Evolutionary conservation across 2,888 invertebrate genomes (phyloP), one percentile per base, ranked within the genome.

Genomic region (Caenorhabditis sulstoni): DNA sequence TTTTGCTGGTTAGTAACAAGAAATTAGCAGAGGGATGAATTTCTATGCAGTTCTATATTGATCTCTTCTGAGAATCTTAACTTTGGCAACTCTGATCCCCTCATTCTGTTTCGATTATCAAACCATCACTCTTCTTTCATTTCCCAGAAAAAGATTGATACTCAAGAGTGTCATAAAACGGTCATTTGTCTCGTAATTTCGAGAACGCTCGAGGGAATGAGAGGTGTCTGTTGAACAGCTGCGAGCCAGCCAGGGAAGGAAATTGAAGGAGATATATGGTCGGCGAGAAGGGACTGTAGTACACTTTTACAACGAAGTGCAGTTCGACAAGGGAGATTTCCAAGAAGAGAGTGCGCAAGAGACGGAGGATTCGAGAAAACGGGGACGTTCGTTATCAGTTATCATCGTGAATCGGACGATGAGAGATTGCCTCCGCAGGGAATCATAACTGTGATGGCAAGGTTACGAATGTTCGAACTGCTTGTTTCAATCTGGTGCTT

Each of bases 311-410:
- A 11, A 41, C 29, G n/a, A n/a, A n/a, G n/a, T n/a, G n/a, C n/a
- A n/a, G n/a, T n/a, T n/a, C n/a, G n/a, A n/a, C n/a, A n/a, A n/a
- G n/a, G n/a, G n/a, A n/a, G n/a, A n/a, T n/a, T n/a, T n/a, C n/a
- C n/a, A n/a, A n/a, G n/a, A n/a, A n/a, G n/a, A 14, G 20, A 14
- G 23, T 37, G 57, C 29, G 29, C 45, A 57, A 41, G 8, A 35
- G 12, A n/a, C 0, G 52, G 11, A 35, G 16, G 55, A 37, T 16
- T 18, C 29, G 39, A 58, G 55, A 45, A 39, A 53, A 35, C 41
- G 1, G 14, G 37, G 61, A 65, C 59, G 67, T 61, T 64, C 57
- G 57, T 58, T 67, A 75, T 62, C 68, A 67, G 45, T 66, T 59
- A 53, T 64, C n/a, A 47, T 29, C 14, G 70, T n/a, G n/a, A n/a